These are phyloP conservation scores for Hippocampus abdominalis DNA, from an alignment of 2,113 vertebrate species.

Conservation along the genomic window DNA sequence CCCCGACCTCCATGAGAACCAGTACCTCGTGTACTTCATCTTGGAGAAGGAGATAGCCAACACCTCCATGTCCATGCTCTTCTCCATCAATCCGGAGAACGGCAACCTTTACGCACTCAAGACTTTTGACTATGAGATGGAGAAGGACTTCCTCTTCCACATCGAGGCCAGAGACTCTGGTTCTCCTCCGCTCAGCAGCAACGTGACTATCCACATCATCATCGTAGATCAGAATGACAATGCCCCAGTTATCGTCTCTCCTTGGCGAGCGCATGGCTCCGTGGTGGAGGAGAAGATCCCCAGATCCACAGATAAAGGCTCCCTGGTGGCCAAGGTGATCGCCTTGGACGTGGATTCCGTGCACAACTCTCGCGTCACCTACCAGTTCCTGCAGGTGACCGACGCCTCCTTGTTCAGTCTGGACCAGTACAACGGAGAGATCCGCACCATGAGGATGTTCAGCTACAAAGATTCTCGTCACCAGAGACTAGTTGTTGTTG, in stretches of 20 bases:
- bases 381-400: slow-evolving; percentile 74
- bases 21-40: too few relatives aligned
- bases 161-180: slow-evolving; percentile 50
- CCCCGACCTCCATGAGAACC: too few relatives aligned
- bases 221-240: slow-evolving; percentile 82
- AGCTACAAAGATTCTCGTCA: slow-evolving; percentile 79
- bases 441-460: slow-evolving; percentile 77
- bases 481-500: too few relatives aligned
- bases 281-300: slow-evolving; percentile 68
- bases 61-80: slow-evolving; percentile 76
- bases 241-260: slow-evolving; percentile 72
- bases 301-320: slow-evolving; percentile 67
- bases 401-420: slow-evolving; percentile 78
- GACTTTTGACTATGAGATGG: slow-evolving; percentile 81
- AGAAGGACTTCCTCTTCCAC: slow-evolving; percentile 66
- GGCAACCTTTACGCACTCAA: slow-evolving; percentile 81
- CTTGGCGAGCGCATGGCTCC: slow-evolving; percentile 71
- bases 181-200: slow-evolving; percentile 70
- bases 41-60: slow-evolving; percentile 67
- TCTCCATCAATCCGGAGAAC: slow-evolving; percentile 78
- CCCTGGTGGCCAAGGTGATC: slow-evolving; percentile 64
- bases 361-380: slow-evolving; percentile 75
- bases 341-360: slow-evolving; percentile 74
- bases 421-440: slow-evolving; percentile 72
- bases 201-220: slow-evolving; percentile 70